Evolutionary conservation across 1,140 invertebrate species (phyloP).

Genomic region (Micrasema minimum): DNA sequence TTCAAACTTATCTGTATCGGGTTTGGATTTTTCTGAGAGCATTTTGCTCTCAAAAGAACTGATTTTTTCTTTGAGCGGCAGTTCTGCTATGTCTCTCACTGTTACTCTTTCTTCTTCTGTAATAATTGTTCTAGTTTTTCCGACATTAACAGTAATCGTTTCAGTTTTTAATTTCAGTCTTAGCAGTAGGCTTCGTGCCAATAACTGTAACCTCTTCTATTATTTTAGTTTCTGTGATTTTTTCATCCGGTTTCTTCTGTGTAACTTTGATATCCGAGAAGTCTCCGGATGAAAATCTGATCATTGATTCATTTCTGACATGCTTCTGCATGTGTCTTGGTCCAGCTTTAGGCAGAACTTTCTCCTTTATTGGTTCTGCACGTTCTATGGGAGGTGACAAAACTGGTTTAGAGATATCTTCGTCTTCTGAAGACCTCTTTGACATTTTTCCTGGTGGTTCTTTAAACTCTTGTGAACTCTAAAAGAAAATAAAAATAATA

Average conservation of each 20-base stretch:
- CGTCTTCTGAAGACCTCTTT: conserved; percentile 50
- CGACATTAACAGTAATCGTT: conserved; percentile 38
- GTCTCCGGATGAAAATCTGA: conserved; percentile 64
- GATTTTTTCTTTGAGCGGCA: conserved; percentile 64
- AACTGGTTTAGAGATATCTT: conserved; percentile 34
- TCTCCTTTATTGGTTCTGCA: conserved; percentile 48
- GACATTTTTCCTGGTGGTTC: conserved; percentile 41
- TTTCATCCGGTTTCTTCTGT: conserved; percentile 61
- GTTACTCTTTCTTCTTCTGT: conserved; percentile 54
- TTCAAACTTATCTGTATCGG: conserved; percentile 59
- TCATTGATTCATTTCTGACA: conserved; percentile 67
- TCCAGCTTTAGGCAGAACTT: conserved; percentile 62
- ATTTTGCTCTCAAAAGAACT: conserved; percentile 65
- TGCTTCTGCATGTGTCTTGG: conserved; percentile 66
- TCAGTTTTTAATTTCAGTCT: conserved; percentile 49
- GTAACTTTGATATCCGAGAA: conserved; percentile 66
- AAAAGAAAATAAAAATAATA: conserved; percentile 23
- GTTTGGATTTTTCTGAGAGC: conserved; percentile 58
- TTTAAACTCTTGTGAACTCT: conserved; percentile 33
- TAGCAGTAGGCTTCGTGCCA: conserved; percentile 31
- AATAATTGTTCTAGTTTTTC: conserved; percentile 42
- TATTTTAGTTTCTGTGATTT: conserved; percentile 58
- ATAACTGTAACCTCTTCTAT: conserved; percentile 54
- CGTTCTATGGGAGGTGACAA: conserved; percentile 19
- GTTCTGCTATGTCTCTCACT: conserved; percentile 63